Base-by-base conservation (phyloP, 1,140 invertebrate species). In the Stenopsyche tienmushanensis region DNA sequence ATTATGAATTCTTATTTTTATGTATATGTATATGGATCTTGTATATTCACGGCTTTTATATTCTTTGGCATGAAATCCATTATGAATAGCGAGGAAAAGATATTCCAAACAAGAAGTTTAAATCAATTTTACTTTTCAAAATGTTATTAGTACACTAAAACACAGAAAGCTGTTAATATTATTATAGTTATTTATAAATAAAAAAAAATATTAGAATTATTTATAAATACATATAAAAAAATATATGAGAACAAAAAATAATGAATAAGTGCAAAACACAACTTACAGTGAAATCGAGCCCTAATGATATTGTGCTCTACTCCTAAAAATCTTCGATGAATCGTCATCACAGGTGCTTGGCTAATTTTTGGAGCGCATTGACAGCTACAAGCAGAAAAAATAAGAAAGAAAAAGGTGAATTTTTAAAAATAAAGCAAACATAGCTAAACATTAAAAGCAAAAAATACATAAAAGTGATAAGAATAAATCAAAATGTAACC, bases 281-380 rank as follows among this genome's bases (percentile, higher is more conserved):
- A 70, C 68, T 70, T 70, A 70, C 68, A 70, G 59, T 69, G 67
- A 64, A 59, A 59, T 54, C 59, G 62, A 60, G 64, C 64, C 59
- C 62, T 66, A 66, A 70, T 55, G 65, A 57, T 64, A 55, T 55
- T 66, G 57, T 69, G 62, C 45, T 60, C 64, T 70, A 66, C 65
- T 53, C 62, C 65, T 70, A 70, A 62, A 59, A 59, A 62, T 70
- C 64, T 64, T 60, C 64, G 39, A 41, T 26, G 26, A 50, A 62
- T 64, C 47, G 59, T 63, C 67, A 62, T 70, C 65, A 64, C 54
- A 63, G 62, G 55, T 47, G 53, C 64, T 60, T 70, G 62, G 62
- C 44, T 64, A 66, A 60, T 70, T 70, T 70, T 63, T 66, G 68
- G 64, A 66, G 68, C 41, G 52, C 55, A 58, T 64, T 64, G 62